Evolutionary conservation across 1,140 invertebrate species (phyloP), one percentile per base, ranked within the genome.

Genomic region (Zaprionus kolodkinae): DNA sequence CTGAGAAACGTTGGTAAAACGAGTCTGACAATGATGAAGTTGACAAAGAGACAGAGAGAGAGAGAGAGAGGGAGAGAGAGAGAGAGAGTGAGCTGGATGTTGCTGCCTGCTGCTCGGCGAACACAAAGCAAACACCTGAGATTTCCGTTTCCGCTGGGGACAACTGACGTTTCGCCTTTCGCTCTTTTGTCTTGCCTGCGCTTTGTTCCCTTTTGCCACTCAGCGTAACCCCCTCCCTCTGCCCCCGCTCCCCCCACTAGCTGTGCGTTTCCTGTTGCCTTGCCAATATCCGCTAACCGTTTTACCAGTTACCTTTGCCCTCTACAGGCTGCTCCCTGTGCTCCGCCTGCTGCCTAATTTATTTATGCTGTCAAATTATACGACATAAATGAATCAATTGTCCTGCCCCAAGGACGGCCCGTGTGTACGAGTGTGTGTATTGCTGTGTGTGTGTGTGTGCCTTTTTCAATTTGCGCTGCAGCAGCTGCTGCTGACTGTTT

Each of bases 361-460:
- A 88, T 88, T 88, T 88, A 88, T 89, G 85, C 80, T 84, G 84
- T 80, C 84, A 88, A 88, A 88, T 88, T 88, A 89, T 69, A 80
- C 85, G 72, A 84, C 80, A 84, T 78, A 89, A 88, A 84, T 87
- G 84, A 89, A 88, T 88, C 85, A 89, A 89, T 88, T 38, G 35
- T 60, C 36, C 55, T 75, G 43, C 45, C 73, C 45, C 73, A 76
- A 76, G 73, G 68, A 76, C 69, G 66, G 12, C 10, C 17, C 15
- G 27, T 11, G 43, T 36, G 55, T 35, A 4, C 33, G 13, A 25
- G 9, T 15, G 17, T 30, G 35, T 30, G n/a, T n/a, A n/a, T n/a
- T n/a, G n/a, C n/a, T n/a, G n/a, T n/a, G n/a, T 55, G 27, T 55
- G 30, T 62, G 52, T 43, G 55, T 35, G 57, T 35, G 66, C 76